phyloP scores from a whole-genome alignment of 2,797 vertebrate genomes.

The Ctenochaetus hawaiiensis region DNA sequence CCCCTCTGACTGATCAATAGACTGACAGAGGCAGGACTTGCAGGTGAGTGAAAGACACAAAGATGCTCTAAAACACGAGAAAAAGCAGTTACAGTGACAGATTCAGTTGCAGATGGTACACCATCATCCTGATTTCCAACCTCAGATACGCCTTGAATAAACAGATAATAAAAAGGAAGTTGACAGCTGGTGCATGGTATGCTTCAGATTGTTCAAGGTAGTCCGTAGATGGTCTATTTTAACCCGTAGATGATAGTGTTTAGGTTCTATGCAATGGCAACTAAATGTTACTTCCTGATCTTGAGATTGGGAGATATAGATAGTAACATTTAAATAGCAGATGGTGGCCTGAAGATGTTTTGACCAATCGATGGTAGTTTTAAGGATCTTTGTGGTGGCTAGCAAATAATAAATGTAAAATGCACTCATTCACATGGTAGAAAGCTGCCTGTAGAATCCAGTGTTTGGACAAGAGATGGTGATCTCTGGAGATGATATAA shows the following conservation, averaged over 20 bases:
- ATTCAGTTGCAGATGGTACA: not conserved
- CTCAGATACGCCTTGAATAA: not conserved
- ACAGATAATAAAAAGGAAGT: not conserved
- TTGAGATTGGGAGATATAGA: not conserved
- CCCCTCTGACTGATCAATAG: slow-evolving; percentile 34
- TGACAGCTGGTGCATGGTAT: too few species aligned
- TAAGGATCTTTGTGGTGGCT: too few species aligned
- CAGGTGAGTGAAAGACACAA: slow-evolving; percentile 68
- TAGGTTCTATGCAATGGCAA: too few species aligned
- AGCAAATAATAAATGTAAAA: too few species aligned
- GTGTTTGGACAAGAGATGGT: too few species aligned
- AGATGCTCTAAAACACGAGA: not conserved
- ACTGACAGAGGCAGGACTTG: slow-evolving; percentile 45
- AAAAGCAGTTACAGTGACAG: not conserved
- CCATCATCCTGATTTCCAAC: not conserved
- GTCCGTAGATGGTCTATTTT: too few species aligned
- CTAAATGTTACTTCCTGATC: not conserved
- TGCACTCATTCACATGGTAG: too few species aligned
- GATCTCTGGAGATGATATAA: too few species aligned
- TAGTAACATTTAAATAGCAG: not conserved
- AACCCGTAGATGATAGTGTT: not conserved
- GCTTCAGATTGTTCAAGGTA: too few species aligned
- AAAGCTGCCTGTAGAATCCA: too few species aligned
- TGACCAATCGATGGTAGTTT: too few species aligned
- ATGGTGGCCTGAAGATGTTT: not conserved